Base-by-base conservation (phyloP, 1,140 invertebrate genomes). In the Idris sp. region DNA sequence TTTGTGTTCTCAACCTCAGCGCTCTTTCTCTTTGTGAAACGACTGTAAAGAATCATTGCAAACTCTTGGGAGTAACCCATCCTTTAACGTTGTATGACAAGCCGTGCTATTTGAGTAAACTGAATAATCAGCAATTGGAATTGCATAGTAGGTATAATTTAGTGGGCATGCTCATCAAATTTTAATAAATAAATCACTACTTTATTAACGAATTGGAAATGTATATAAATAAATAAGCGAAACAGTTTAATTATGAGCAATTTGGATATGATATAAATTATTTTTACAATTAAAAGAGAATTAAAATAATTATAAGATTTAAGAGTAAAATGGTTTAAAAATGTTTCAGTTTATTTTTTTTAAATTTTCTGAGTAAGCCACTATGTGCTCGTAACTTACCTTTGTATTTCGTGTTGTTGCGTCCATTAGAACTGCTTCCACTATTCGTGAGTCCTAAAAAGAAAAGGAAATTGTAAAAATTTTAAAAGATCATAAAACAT, bases 381-480 rank as follows among this genome's bases (percentile, higher is more conserved):
- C 49, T 36, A 25, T 25, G 36, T 31, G 16, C 35, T 31, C 53
- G 28, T 73, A 49, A 19, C 10, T 81, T 77, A 87, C 85, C 84
- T 81, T 84, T 87, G 48, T 85, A 74, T 51, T 81, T 84, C 30
- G 77, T 78, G 31, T 69, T 81, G 51, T 76, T 81, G 15, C 35
- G 72, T 36, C 76, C 76, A 40, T 74, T 69, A 41, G 76, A 79
- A 41, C 75, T 81, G 41, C 68, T 80, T 16, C 82, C 80, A 46
- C 64, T 78, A 26, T 74, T 65, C 33, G 79, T 67, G 51, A 84
- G 79, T 76, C 68, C 84, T 87, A 76, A 84, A 69, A 62, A 2
- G 19, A 48, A 79, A 68, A 62, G 64, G 58, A 74, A 62, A 72
- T 61, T 28, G 31, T 51, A 56, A 71, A 72, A 56, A 71, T 59